Evolutionary conservation across 2,888 invertebrate species (phyloP), one percentile per base, ranked within the genome.

Genomic region (Drosophila borborema): DNA sequence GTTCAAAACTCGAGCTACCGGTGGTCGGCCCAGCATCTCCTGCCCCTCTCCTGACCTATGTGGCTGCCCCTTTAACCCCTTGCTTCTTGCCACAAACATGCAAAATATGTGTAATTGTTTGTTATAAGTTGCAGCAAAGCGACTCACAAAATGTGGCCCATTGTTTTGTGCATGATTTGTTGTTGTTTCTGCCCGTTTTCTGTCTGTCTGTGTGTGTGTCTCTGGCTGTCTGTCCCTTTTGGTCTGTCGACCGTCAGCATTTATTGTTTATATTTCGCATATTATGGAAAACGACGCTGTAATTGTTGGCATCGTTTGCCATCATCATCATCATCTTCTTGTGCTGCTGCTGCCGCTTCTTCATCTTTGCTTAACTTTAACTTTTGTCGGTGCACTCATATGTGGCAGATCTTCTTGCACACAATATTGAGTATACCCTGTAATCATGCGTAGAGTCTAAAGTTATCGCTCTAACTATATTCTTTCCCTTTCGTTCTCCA

Each of bases 121-220:
- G 89, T 77, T 88, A 88, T 86, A 86, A 86, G 85, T 88, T 85
- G 85, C 86, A 74, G 88, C 86, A 82, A 77, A 73, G 64, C 81
- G 74, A 72, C 79, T 83, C 86, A 36, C 34, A 83, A 88, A 91
- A 88, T 91, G 86, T 91, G 86, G 85, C 88, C 90, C 92, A 91
- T 91, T 91, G 91, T 91, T 90, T 91, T 82, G 80, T 73, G 81
- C 83, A 91, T 91, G 92, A 91, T 91, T 91, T 91, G 91, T 91
- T 91, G 90, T 81, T 88, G 77, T 45, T 49, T 31, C 55, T 55
- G 55, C 40, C 55, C 40, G 43, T 20, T 1, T 9, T 20, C 38
- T 3, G 40, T 55, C 45, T 20, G 9, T 49, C 23, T 4, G 36
- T 20, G 38, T 41, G 51, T 46, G 41, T 38, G 40, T 36, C 48